Evolutionary conservation across 2,113 vertebrate genomes (phyloP), one percentile per base, ranked within the genome.

Genomic region (Geococcyx californianus): DNA sequence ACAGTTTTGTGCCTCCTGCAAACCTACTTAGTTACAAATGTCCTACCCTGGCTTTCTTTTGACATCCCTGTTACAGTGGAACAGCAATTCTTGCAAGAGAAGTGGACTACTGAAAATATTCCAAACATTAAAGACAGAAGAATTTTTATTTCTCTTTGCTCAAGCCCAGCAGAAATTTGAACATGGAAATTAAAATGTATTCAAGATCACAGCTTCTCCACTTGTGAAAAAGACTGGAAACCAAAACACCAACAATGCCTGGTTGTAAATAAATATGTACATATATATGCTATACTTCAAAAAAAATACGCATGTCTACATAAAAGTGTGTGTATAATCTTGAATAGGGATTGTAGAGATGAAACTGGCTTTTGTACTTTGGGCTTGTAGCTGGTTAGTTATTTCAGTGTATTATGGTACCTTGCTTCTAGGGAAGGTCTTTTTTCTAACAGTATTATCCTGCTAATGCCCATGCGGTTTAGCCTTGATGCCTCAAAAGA

Each of bases 1-100:
- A 31, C 52, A 25, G 42, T 33, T 84, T 84, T 40, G 33, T 90
- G 60, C 38, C 38, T 95, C 24, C 73, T 93, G 49, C 44, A 95
- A 81, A 89, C 13, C 26, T 63, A 7, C 10, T 56, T 52, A 59
- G 34, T 56, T 70, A 24, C 25, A 52, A 64, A 28, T 3, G 6
- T 20, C 5, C 85, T 76, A 68, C 16, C 40, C 47, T 89, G 25
- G 34, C n/a, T 84, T 75, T 84, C 34, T 25, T 79, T 70, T 78
- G 64, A 84, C 34, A 52, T 9, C 16, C 23, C 13, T 23, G 7
- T 68, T 63, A 36, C 36, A 62, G 19, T 26, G 40, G 72, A 29
- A 80, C 23, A 90, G 24, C 21, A 33, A 34, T 33, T 44, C 51
- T 29, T 58, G 56, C 31, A 87, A 72, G 16, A 81, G 54, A 81